Percentiles rank a stretch among this genome's conserved stretches.
Evolutionary conservation across 2,797 vertebrate species (phyloP).

Genomic region (Gymnothorax reevesii): DNA sequence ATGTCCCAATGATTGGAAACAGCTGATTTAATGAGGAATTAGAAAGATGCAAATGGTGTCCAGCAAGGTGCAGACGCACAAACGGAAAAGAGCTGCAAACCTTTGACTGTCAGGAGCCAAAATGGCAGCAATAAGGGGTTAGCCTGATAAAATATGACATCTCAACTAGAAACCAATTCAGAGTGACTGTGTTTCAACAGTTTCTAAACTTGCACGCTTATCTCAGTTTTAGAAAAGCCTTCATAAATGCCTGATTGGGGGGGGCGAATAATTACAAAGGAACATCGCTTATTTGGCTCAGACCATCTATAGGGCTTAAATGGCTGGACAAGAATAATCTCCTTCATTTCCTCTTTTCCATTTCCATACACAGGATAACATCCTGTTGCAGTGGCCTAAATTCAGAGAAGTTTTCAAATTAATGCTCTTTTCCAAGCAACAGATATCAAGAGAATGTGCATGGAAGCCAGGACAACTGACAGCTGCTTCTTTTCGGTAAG

Average conservation of each 20-base stretch:
- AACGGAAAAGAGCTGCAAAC: background rate
- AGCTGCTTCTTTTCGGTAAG: background rate
- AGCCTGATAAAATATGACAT: background rate
- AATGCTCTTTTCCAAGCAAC: background rate
- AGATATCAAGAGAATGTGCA: background rate
- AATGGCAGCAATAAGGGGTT: background rate
- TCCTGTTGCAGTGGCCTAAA: slow-evolving; percentile 50
- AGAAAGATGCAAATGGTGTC: background rate
- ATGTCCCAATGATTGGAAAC: background rate
- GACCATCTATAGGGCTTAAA: slow-evolving; percentile 49
- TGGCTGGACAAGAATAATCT: slow-evolving; percentile 44
- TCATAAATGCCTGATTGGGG: background rate
- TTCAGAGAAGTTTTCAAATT: background rate
- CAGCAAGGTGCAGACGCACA: background rate
- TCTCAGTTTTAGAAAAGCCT: background rate
- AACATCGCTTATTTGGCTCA: slow-evolving; percentile 43
- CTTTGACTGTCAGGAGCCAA: slow-evolving; percentile 1
- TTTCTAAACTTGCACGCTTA: background rate
- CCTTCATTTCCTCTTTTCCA: slow-evolving; percentile 55
- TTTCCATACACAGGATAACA: slow-evolving; percentile 49
- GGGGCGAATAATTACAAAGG: slow-evolving; percentile 29
- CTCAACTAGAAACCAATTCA: background rate
- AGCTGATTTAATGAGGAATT: background rate
- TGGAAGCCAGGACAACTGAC: background rate
- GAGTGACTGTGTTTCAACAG: background rate